A percentile compares a stretch with the other conserved stretches of the same genome.
These are phyloP conservation scores for Benitochromis conjunctus DNA, from an alignment of 2,113 vertebrate genomes.

Conservation along the genomic window DNA sequence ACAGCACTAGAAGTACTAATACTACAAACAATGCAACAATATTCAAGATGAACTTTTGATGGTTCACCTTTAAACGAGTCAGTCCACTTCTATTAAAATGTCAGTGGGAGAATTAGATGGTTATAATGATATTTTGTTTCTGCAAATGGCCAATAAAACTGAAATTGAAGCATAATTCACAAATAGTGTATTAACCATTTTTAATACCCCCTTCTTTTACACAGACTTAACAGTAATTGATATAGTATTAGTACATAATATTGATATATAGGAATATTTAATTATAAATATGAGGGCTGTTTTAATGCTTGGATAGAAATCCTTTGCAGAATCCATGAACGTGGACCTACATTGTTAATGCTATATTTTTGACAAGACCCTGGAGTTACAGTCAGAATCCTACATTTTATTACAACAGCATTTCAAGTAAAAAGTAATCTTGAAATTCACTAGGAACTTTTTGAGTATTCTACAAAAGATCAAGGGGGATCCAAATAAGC, in stretches of 20 bases:
- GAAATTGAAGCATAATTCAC: neutral
- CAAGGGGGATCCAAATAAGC: neutral
- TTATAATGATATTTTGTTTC: neutral
- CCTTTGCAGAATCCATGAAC: neutral
- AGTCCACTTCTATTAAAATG: neutral
- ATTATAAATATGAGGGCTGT: neutral
- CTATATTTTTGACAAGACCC: neutral
- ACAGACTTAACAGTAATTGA: neutral
- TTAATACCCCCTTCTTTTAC: neutral
- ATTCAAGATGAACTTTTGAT: neutral
- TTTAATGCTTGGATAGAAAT: neutral
- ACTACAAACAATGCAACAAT: neutral
- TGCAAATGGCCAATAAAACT: neutral
- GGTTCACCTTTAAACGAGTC: neutral
- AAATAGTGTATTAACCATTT: neutral
- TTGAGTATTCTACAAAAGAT: neutral
- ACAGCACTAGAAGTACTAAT: neutral
- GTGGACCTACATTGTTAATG: neutral
- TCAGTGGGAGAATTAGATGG: neutral
- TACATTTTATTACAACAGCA: neutral
- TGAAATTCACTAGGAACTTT: neutral
- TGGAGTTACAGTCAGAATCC: neutral
- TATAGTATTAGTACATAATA: neutral
- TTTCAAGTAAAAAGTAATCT: neutral
- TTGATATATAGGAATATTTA: neutral